Evolutionary conservation across 2,113 vertebrate genomes (phyloP), one percentile per base, ranked within the genome.

Genomic region (Pimephales promelas): DNA sequence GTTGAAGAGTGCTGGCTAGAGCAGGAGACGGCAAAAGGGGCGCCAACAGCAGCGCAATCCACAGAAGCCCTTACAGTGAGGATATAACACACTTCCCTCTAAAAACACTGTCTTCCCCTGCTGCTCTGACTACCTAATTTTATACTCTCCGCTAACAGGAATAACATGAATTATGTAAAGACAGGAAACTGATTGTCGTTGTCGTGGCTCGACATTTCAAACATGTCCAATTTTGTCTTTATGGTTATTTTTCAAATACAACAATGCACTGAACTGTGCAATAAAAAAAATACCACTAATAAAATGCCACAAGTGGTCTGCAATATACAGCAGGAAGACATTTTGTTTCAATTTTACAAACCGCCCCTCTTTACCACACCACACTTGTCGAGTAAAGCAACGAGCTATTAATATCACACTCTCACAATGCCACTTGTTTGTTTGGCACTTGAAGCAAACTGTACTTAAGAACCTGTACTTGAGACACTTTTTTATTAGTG

Each of bases 1-100:
- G 82, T 71, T 78, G n/a, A 79, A 52, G 86, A 73, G 86, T 79
- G 79, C 76, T 34, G 78, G 28, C 79, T 57, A 11, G n/a, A 59
- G 62, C 52, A 61, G 43, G 4, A 64, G 9, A 76, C 11, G 34
- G 45, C 18, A 10, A 68, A 84, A 79, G 3, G 64, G 26, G 47
- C 45, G 14, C 61, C 26, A 49, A 81, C 73, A 28, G 43, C 64
- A 10, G 73, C n/a, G 11, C 8, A 9, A 71, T 73, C 71, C 66
- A 66, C 62, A 82, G 82, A 54, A 80, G 73, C 31, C 54, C 80
- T 74, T 47, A 86, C 68, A 79, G 61, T 64, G 14, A 88, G 59
- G 79, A 84, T 57, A 88, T 84, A 84, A 84, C 79, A 43, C 74
- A 84, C 79, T 88, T 88, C 87, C 87, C 61, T 85, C 76, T 54